Evolutionary conservation across 2,888 invertebrate genomes (phyloP), one percentile per base, ranked within the genome.

Genomic region (Philonicus albiceps): DNA sequence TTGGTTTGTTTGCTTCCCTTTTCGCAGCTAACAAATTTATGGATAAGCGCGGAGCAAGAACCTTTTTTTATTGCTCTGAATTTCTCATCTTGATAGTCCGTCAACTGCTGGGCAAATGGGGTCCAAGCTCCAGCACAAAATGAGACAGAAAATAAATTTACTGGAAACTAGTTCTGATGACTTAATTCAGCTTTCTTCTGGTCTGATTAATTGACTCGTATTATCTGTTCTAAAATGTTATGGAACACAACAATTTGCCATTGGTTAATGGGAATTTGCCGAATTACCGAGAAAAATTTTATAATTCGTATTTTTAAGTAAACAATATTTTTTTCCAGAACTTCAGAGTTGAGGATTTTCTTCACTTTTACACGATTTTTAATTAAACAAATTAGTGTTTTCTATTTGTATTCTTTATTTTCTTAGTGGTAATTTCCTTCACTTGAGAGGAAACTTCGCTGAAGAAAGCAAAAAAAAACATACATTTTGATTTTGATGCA

Each of bases 81-180:
- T 86, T 86, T 81, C 80, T 86, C 86, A 86, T 86, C 81, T 86
- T 86, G 86, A 86, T 86, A 86, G 86, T 80, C 49, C 80, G 86
- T 86, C 81, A 86, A 53, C 81, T 81, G 49, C 72, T 73, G 85
- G 49, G 74, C 72, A 80, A 83, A 83, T 83, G 83, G 83, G 83
- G 64, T 83, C 37, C 37, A 27, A 55, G 55, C 37, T 37, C n/a
- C 4, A 37, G 19, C 72, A 72, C 37, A 16, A 72, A 83, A 83
- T 64, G 40, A 78, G 76, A 64, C 40, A 86, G 53, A 86, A 86
- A 78, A 86, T 86, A 86, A 86, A 86, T 86, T 86, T 64, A 86
- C 86, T 86, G 86, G 78, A 86, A 86, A 76, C 53, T 86, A 86
- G 86, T 86, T 86, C 76, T 86, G 86, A 86, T 86, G 86, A 86